Evolutionary conservation across 2,888 invertebrate genomes (phyloP).

Genomic region (Pristionchus fissidentatus): DNA sequence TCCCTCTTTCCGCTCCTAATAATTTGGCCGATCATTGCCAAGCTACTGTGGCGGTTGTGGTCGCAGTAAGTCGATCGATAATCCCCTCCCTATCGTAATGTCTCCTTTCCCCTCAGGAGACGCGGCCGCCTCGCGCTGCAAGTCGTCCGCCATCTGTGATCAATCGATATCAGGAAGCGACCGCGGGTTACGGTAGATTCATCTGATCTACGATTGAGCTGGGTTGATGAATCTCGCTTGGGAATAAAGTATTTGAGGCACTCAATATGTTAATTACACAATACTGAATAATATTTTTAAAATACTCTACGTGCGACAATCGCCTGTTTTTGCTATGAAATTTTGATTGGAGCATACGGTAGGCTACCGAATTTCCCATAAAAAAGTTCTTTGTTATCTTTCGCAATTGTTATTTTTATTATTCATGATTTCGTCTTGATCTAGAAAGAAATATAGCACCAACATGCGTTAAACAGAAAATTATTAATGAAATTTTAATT

Average conservation of each 20-base stretch:
- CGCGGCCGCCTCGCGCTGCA: constrained; percentile 16
- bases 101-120: background rate
- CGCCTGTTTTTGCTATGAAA: background rate
- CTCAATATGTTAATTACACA: no score
- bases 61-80: background rate
- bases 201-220: background rate
- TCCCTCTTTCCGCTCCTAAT: constrained; percentile 41
- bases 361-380: no score
- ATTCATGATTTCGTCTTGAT: no score
- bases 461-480: no score
- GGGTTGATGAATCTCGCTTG: no score
- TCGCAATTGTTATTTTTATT: no score
- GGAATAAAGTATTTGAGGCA: no score
- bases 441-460: no score
- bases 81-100: background rate
- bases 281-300: background rate
- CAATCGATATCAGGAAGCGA: background rate
- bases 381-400: background rate
- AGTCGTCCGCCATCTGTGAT: constrained; percentile 18
- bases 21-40: constrained; percentile 45
- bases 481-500: no score
- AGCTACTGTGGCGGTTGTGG: constrained; percentile 42
- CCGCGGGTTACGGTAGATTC: background rate
- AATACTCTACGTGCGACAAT: background rate
- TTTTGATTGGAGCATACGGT: no score